Evolutionary conservation across 2,113 vertebrate species (phyloP), one percentile per base, ranked within the genome.

Genomic region (Lophura nycthemera): DNA sequence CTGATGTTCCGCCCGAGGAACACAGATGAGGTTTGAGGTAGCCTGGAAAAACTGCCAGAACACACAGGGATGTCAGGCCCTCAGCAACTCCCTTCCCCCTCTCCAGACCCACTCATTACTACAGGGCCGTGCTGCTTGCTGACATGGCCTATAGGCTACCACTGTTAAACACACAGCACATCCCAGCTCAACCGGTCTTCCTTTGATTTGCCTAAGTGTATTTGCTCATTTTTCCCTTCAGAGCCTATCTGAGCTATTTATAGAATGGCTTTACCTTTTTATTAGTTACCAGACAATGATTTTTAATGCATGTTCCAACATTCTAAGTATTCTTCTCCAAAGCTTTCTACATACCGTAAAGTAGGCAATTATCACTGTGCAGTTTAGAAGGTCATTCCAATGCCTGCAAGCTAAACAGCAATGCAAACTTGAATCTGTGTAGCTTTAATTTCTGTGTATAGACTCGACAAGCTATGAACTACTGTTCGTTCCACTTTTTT

Each of bases 251-350:
- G 69, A 30, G 25, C 92, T 96, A 95, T 93, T 96, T 94, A 94
- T 92, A 95, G 92, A 81, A 86, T 10, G 13, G 93, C 83, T 96
- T 96, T 94, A 95, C 92, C 84, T 96, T 92, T 93, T 72, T 84
- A 88, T 64, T 88, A 94, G 92, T 48, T 86, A 52, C 70, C 92
- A 93, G 92, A 95, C 88, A 86, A 90, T 72, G 50, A 81, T 71
- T 93, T 76, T 93, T 94, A 94, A 96, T 96, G 83, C 90, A 60
- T 80, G 79, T 90, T 81, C 90, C 80, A 93, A 57, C 83, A 52
- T 66, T 75, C 47, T 13, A 22, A 94, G 93, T 50, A 83, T 22
- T 64, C 86, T 89, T 88, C 86, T 56, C 65, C 60, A 61, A 94
- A 86, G 93, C 90, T 88, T 93, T 82, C 67, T 32, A 52, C 61